Base-by-base conservation (phyloP, 1,140 invertebrate genomes). In the Lanistes nyassanus region DNA sequence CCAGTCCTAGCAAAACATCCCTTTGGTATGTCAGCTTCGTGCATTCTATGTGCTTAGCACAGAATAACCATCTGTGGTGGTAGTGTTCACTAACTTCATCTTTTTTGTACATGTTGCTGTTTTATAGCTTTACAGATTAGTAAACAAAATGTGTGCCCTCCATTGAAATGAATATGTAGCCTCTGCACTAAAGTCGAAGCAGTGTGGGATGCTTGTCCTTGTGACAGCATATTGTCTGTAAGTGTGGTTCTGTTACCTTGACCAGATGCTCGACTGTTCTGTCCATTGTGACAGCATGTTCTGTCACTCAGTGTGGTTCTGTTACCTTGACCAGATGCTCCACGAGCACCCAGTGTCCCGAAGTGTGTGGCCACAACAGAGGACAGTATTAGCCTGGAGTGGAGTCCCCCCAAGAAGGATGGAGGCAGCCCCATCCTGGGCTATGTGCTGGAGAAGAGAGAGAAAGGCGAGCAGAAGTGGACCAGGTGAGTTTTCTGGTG, bases 1-100 rank as follows among this genome's bases (percentile, higher is more conserved):
- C 95, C 97, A 16, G 95, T 99, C 80, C 93, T 93, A 77, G 97
- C 97, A 0, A 95, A 96, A 90, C 95, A 98, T 94, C 97, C 97
- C 83, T 99, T 98, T 90, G 96, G 92, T 93, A 90, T 88, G 91
- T 80, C 1, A 47, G 42, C 9, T 16, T 47, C 19, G n/a, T n/a
- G n/a, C n/a, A n/a, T n/a, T n/a, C n/a, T n/a, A n/a, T n/a, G n/a
- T n/a, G n/a, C n/a, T n/a, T n/a, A n/a, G n/a, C n/a, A n/a, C n/a
- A n/a, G 53, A 56, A 56, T 21, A 19, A 56, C 19, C n/a, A n/a
- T 56, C n/a, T 56, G 53, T 56, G n/a, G 19, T 56, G 53, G n/a
- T 56, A 19, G 19, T 56, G 19, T 19, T 21, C n/a, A 21, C n/a
- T n/a, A 56, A 21, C 53, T 21, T 19, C 16, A n/a, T 55, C 53